Evolutionary conservation across 1,140 invertebrate genomes (phyloP), one percentile per base, ranked within the genome.

Genomic region (Acromyrmex heyeri): DNA sequence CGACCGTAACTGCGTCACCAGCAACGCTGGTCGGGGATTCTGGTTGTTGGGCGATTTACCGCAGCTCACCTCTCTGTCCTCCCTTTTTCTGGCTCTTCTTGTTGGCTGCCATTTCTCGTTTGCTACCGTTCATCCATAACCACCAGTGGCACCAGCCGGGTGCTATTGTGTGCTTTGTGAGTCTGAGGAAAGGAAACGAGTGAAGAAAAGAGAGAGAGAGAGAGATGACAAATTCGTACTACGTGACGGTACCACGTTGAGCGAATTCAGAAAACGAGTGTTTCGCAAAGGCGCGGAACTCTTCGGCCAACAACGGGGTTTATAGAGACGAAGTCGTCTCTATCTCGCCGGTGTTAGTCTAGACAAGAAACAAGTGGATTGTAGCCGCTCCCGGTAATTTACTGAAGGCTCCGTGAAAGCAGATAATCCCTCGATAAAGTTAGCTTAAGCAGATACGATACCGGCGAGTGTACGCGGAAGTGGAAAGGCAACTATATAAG

Each of bases 71-170:
- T 82, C 53, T 50, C 61, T 50, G 85, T 61, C 75, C 55, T 69
- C 87, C 82, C 91, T 92, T 92, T 93, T 93, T 90, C 90, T 85
- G 67, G 34, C 24, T 78, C 85, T 89, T 92, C 90, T 91, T 90
- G 89, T 88, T 75, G 73, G 83, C 89, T 87, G 91, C 88, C 91
- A 87, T 90, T 92, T 87, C 90, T 88, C 88, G 82, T 90, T 88
- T 77, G 93, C 93, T 93, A 94, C 93, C 91, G 93, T 94, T 94
- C 93, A 93, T 91, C 92, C 93, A 93, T 93, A 93, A 93, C 92
- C 88, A 85, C 91, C 87, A 67, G 55, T 88, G 77, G 76, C 85
- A 90, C 88, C 76, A 62, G 61, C 50, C 67, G 76, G 83, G 75
- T 73, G 59, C 87, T 88, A 92, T 92, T 92, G 90, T 90, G 88